Evolutionary conservation across 2,888 invertebrate species (phyloP), one percentile per base, ranked within the genome.

Genomic region (Thalpophila matura): DNA sequence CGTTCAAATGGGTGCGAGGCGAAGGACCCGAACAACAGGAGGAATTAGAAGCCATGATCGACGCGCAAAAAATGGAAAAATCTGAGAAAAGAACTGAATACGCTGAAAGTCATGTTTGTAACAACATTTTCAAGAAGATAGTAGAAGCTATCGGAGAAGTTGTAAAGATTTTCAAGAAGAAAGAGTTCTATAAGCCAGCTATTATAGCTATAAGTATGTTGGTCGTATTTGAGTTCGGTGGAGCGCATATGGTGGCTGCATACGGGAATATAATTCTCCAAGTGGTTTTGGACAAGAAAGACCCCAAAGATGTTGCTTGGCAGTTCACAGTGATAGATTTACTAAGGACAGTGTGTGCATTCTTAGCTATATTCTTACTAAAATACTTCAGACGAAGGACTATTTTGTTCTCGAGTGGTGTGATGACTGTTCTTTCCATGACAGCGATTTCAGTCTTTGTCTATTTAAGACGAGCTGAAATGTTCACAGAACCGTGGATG

Each of bases 321-420:
- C 96, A 96, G 63, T 97, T 97, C 50, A 94, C 97, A 16, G 89
- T 96, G 3, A 95, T 97, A 70, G 97, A 97, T 69, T 74, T 95
- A n/a, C 91, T 97, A 0, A 92, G 97, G 46, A 93, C 97, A 1
- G 57, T 96, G 1, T 96, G 96, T 79, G 96, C 97, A 0, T 92
- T 96, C 22, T 68, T 96, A 12, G 96, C 94, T 49, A 94, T 94
- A 87, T 94, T 94, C 62, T 65, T 95, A 67, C 68, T 95, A 0
- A 95, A 94, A 79, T 89, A 87, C 53, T 91, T 87, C 51, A 92
- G 88, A 49, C 77, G 94, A 49, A 84, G 94, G 49, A 91, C 91
- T 0, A 94, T 95, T 59, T 73, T 95, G 18, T 94, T 95, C 50
- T 86, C 88, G 0, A 94, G 94, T 79, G 94, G 94, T 26, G 76